phyloP scores from a whole-genome alignment of 2,113 vertebrate species.

The Halcyon malimbica region DNA sequence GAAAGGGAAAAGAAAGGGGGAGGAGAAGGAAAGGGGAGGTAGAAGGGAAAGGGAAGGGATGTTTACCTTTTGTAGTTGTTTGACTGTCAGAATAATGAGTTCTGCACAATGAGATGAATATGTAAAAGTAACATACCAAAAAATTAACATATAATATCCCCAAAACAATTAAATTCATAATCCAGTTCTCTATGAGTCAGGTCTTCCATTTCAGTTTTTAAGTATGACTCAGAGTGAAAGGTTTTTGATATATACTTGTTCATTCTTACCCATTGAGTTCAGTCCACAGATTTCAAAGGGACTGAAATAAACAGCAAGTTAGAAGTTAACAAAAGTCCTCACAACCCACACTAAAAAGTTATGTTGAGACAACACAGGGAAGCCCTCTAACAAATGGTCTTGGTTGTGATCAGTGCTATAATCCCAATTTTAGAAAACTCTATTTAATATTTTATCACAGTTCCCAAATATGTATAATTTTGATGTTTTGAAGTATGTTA shows the following conservation, averaged over 20 bases:
- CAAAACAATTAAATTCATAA: not conserved
- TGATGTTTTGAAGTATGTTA: not conserved
- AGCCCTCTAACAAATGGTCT: not conserved
- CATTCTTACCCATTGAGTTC: not conserved
- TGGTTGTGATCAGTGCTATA: not conserved
- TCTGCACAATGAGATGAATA: not conserved
- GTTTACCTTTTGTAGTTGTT: not conserved
- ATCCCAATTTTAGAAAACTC: not conserved
- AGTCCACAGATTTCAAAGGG: not conserved
- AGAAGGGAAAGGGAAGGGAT: rapidly evolving
- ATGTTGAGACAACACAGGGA: not conserved
- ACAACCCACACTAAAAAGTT: not conserved
- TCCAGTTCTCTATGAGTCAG: not conserved
- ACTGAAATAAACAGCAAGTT: not conserved
- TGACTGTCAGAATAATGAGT: not conserved
- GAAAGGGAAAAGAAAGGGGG: not conserved
- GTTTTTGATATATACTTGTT: not conserved
- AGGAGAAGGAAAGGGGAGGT: not conserved
- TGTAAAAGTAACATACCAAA: not conserved
- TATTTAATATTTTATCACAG: not conserved
- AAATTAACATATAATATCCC: not conserved
- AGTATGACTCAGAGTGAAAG: too few relatives aligned
- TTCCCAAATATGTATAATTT: not conserved
- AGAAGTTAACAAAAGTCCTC: not conserved
- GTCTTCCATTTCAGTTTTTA: not conserved